Conservation (phyloP, 2,888 invertebrate genomes). For the Eumerus sabulonum region DNA sequence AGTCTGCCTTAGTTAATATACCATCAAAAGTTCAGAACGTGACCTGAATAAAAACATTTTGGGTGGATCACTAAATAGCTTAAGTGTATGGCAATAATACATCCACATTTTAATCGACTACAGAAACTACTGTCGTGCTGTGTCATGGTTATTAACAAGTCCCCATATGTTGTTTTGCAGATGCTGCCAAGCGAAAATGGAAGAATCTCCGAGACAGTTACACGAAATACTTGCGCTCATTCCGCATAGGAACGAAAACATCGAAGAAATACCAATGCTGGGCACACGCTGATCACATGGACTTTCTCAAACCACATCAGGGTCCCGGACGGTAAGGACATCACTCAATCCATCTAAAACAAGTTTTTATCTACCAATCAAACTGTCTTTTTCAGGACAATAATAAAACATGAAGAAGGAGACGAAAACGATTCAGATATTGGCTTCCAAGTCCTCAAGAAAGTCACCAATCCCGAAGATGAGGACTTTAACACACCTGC, state of each 20-base stretch:
- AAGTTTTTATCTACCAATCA: background rate
- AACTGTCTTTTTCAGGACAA: slow-evolving; percentile 67
- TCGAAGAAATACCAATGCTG: slow-evolving; percentile 79
- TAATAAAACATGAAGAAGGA: slow-evolving; percentile 70
- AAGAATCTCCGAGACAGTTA: slow-evolving; percentile 79
- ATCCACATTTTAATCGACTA: no score
- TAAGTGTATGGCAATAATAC: no score
- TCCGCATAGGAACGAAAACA: slow-evolving; percentile 78
- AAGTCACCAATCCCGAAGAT: slow-evolving; percentile 73
- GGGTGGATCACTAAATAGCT: no score
- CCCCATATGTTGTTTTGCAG: no score
- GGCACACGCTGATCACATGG: slow-evolving; percentile 79
- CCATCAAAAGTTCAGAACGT: no score
- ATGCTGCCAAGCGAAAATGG: slow-evolving; percentile 78
- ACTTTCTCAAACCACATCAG: slow-evolving; percentile 77
- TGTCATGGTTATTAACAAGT: no score
- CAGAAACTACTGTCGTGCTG: no score
- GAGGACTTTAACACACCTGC: slow-evolving; percentile 71
- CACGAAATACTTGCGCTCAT: slow-evolving; percentile 78
- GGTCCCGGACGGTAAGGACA: slow-evolving; percentile 76
- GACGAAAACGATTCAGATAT: slow-evolving; percentile 76
- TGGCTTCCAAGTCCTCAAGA: slow-evolving; percentile 76
- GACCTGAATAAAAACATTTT: no score
- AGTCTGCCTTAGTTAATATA: no score
- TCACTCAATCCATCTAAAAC: background rate